Percentiles rank a stretch among this genome's conserved stretches.
Conservation (phyloP, 2,888 invertebrate genomes). For the Gymnocheta viridis region DNA sequence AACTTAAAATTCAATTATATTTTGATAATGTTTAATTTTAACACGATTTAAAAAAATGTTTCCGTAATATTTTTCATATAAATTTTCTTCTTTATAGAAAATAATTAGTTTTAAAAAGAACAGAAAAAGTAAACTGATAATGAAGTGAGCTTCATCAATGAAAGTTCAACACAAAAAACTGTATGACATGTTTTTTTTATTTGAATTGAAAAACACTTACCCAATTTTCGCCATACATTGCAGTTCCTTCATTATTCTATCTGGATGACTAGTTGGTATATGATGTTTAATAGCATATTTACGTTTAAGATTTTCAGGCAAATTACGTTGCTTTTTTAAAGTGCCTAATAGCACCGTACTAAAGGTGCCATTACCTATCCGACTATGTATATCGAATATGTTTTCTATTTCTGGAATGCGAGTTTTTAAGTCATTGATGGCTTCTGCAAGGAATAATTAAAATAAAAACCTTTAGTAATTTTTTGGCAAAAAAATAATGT, state of each 20-base stretch:
- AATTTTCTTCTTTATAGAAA: too few relatives aligned
- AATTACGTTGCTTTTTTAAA: slow-evolving; percentile 81
- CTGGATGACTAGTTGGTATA: slow-evolving; percentile 92
- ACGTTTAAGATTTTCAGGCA: slow-evolving; percentile 82
- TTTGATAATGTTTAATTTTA: too few relatives aligned
- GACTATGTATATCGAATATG: slow-evolving; percentile 86
- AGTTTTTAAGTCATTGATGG: slow-evolving; percentile 78
- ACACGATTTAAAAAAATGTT: too few relatives aligned
- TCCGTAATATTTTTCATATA: too few relatives aligned
- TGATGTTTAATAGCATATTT: slow-evolving; percentile 93
- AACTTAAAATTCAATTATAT: too few relatives aligned
- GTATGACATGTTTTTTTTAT: too few relatives aligned
- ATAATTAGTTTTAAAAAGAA: too few relatives aligned
- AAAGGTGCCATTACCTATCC: slow-evolving; percentile 93
- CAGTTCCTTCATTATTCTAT: slow-evolving; percentile 90
- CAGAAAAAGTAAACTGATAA: too few relatives aligned
- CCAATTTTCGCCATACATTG: slow-evolving; percentile 90
- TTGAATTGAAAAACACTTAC: slow-evolving; percentile 81
- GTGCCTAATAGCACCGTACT: slow-evolving; percentile 92
- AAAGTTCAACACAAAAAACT: too few relatives aligned
- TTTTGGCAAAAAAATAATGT: too few relatives aligned
- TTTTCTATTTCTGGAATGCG: slow-evolving; percentile 85
- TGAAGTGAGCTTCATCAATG: too few relatives aligned
- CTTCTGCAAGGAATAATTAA: slow-evolving; percentile 78
- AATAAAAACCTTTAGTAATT: not conserved